Evolutionary conservation across 2,888 invertebrate genomes (phyloP).

Genomic region (Blera fallax): DNA sequence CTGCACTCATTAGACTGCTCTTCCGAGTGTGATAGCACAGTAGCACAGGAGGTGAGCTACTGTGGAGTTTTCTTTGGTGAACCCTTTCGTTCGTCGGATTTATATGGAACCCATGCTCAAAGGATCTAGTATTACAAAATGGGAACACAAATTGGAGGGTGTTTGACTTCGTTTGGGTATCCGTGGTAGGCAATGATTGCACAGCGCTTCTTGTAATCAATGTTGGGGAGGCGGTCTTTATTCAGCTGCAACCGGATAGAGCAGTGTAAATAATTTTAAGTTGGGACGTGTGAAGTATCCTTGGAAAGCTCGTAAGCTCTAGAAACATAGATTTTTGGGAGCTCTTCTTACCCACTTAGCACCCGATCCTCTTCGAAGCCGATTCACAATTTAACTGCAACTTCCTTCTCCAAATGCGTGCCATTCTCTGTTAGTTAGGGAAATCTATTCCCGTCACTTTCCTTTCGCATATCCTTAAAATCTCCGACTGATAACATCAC

Average conservation of each 20-base stretch:
- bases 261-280: no score
- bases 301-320: no score
- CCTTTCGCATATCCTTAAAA: constrained; percentile 20
- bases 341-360: constrained; percentile 9
- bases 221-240: no score
- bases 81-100: constrained; percentile 46
- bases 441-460: constrained; percentile 1
- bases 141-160: not conserved
- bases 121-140: constrained; percentile 6
- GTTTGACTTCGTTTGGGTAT: constrained; percentile 20
- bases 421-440: constrained; percentile 12
- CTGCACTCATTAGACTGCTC: constrained; percentile 52
- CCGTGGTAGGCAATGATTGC: not conserved
- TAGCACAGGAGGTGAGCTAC: no score
- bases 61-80: constrained; percentile 25
- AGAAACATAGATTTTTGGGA: not conserved
- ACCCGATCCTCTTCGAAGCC: not conserved
- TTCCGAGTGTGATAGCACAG: not conserved
- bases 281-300: no score
- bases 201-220: not conserved
- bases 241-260: no score
- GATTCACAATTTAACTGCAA: constrained; percentile 8
- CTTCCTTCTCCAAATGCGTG: not conserved
- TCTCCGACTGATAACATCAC: constrained; percentile 49
- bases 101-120: constrained; percentile 30